Conservation (phyloP, 2,113 vertebrate genomes). For the Neotoma lepida region DNA sequence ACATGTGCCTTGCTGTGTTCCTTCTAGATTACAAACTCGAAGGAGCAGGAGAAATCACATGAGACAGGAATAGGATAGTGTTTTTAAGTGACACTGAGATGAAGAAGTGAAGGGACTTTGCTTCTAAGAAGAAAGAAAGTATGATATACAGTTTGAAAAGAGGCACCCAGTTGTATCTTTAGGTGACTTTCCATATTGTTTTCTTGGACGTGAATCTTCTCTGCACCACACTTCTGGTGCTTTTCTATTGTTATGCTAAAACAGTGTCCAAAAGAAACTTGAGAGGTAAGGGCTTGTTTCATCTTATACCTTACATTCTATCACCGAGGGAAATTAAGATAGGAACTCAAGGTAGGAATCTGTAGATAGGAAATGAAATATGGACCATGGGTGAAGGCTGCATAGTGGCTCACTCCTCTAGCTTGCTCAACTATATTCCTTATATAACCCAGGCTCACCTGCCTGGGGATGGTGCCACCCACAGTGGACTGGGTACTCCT, state of each 20-base stretch:
- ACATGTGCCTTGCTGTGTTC: background rate
- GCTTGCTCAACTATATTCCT: background rate
- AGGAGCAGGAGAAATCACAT: background rate
- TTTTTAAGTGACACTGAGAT: background rate
- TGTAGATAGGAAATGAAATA: background rate
- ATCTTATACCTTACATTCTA: background rate
- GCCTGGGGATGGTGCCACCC: background rate
- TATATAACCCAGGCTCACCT: background rate
- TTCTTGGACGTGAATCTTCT: background rate
- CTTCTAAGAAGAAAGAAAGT: background rate
- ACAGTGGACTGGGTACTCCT: background rate
- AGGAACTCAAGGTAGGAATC: background rate
- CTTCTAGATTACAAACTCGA: background rate
- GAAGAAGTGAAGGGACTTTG: background rate
- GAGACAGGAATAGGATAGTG: background rate
- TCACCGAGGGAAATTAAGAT: background rate
- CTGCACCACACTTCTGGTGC: background rate
- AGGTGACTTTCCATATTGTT: background rate
- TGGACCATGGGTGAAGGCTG: background rate
- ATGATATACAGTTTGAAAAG: background rate
- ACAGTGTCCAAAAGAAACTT: background rate
- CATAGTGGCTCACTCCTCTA: background rate
- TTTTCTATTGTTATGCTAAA: background rate
- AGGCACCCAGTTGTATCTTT: background rate
- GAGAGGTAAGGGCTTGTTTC: background rate